Evolutionary conservation across 35 echinoderm and acorn worm species (phyloP), one percentile per base, ranked within the genome.

Genomic region (Heliocidaris erythrogramma): DNA sequence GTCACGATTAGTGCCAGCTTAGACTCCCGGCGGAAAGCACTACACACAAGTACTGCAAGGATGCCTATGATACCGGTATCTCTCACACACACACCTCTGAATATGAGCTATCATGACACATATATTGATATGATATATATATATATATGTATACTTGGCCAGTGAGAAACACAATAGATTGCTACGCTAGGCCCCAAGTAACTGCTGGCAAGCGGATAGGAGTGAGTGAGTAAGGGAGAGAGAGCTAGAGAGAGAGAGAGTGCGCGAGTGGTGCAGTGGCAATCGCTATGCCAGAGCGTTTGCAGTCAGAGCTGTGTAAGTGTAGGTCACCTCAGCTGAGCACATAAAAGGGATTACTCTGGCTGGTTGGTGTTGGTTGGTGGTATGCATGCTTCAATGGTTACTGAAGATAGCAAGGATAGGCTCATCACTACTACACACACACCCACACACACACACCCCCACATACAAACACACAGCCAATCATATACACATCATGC

Each of bases 51-150:
- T 7, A 24, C 65, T 27, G 65, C 21, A 78, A 7, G 65, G 65
- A n/a, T 27, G 7, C n/a, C 65, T 78, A 27, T 18, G 21, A 78
- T 78, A 78, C 65, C 14, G 27, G 65, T 78, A n/a, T 24, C 21
- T 78, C 65, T 27, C 7, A 78, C 65, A 78, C 65, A 78, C 65
- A 78, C 65, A 78, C 18, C 65, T 18, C 27, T 21, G 65, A 78
- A 78, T 78, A 78, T 78, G 65, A 78, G 65, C 65, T 78, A 78
- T 78, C 65, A 78, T n/a, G 65, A 78, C 65, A 78, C 27, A 78
- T 78, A 78, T 78, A 78, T 78, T 24, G 65, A 78, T 78, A 78
- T n/a, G 65, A 78, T 78, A 78, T 78, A 27, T 78, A 78, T 78
- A 78, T 78, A 24, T 78, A 78, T 78, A 78, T 42, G 35, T 42